Conservation (phyloP, 2,888 invertebrate species). For the Quadroppia sp. region DNA sequence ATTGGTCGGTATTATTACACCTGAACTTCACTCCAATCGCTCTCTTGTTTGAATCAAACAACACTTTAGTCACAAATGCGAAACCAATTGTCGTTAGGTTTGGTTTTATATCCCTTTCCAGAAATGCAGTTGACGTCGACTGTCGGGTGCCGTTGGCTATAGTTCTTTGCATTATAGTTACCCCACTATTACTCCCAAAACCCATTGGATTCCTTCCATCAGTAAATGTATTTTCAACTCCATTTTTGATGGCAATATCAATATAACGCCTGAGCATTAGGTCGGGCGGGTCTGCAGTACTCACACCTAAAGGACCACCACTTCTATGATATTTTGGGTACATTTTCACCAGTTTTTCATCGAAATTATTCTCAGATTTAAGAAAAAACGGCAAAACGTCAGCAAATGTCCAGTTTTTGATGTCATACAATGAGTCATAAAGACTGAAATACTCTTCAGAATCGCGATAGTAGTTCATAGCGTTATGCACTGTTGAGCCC, state of each 20-base stretch:
- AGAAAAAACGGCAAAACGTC: conserved; percentile 17
- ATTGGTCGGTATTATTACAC: neutral
- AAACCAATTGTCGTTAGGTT: neutral
- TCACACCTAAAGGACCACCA: neutral
- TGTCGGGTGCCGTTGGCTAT: conserved; percentile 52
- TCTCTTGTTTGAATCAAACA: neutral
- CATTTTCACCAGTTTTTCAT: neutral
- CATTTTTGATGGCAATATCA: neutral
- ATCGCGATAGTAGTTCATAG: conserved; percentile 11
- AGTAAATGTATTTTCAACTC: neutral
- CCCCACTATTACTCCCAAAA: neutral
- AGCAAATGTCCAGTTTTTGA: neutral
- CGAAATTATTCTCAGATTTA: conserved; percentile 2
- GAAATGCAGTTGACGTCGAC: conserved; percentile 52
- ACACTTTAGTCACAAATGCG: neutral
- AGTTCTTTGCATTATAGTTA: conserved; percentile 48
- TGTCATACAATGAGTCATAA: neutral
- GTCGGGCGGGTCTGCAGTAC: neutral
- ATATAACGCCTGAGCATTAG: neutral
- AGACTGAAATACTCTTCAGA: neutral
- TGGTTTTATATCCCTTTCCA: conserved; percentile 49
- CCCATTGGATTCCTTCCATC: neutral
- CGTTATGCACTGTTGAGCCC: neutral
- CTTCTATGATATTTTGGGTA: neutral
- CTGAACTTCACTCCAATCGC: conserved; percentile 27